phyloP scores from a whole-genome alignment of 2,113 vertebrate genomes.

The Climacteris rufus region DNA sequence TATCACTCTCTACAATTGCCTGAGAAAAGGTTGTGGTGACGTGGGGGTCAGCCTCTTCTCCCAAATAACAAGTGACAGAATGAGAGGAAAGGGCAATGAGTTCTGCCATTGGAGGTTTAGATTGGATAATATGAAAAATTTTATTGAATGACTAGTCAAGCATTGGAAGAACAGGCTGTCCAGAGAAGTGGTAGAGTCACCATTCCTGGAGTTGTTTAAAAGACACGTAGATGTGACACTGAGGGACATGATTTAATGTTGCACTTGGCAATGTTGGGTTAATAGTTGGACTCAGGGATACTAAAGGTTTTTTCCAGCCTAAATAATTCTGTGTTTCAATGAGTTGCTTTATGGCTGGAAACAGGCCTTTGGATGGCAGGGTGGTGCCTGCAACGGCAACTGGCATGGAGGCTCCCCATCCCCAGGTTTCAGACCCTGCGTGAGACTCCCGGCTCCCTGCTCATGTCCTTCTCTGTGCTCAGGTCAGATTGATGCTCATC shows the following conservation, averaged over 20 bases:
- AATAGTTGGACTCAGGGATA: not conserved
- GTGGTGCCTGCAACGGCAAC: not conserved
- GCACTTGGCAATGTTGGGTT: not conserved
- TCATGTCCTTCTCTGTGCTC: not conserved
- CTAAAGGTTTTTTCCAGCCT: not conserved
- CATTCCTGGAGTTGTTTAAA: not conserved
- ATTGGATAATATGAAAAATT: not conserved
- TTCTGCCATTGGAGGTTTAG: not conserved
- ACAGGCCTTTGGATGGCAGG: fast-evolving
- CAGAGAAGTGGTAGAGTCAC: not conserved
- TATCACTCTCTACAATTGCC: not conserved
- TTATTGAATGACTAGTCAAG: not conserved
- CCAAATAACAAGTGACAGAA: not conserved
- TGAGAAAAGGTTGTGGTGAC: not conserved
- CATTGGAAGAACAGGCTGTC: not conserved
- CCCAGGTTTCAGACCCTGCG: not conserved
- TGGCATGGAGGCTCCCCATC: not conserved
- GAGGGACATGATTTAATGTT: not conserved
- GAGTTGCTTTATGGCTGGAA: not conserved
- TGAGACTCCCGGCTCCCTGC: not conserved
- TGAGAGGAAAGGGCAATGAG: not conserved
- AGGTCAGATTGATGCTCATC: not conserved
- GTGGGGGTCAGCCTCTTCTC: not conserved
- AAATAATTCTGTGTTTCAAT: not conserved
- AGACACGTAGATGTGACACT: not conserved